Evolutionary conservation across 2,888 invertebrate genomes (phyloP).

Genomic region (Orchesellides sinensis): DNA sequence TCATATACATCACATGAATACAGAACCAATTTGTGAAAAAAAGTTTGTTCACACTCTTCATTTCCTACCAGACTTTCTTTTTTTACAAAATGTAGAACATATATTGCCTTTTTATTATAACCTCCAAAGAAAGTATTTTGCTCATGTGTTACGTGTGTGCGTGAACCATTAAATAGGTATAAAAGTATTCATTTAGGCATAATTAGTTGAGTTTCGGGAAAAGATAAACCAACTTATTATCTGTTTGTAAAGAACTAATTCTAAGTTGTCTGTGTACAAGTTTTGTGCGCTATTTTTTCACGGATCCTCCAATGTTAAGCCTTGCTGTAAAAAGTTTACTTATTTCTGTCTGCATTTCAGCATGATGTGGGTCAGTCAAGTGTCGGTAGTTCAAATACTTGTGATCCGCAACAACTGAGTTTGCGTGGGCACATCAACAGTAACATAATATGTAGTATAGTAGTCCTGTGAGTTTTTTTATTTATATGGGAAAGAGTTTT

Average conservation of each 20-base stretch:
- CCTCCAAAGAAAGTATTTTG: not conserved
- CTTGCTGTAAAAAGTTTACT: not conserved
- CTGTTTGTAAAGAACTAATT: too few species aligned
- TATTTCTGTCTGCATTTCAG: not conserved
- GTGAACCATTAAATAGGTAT: not conserved
- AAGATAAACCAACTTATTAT: not conserved
- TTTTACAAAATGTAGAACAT: constrained; percentile 32
- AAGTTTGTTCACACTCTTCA: constrained; percentile 32
- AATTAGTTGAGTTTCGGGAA: not conserved
- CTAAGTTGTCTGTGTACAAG: too few species aligned
- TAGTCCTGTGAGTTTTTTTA: not conserved
- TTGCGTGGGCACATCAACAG: not conserved
- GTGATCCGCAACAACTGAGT: not conserved
- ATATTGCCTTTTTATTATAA: not conserved
- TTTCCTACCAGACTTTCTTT: constrained; percentile 5
- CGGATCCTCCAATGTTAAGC: not conserved
- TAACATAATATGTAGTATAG: too few species aligned
- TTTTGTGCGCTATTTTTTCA: too few species aligned
- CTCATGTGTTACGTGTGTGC: constrained; percentile 4
- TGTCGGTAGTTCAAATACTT: not conserved
- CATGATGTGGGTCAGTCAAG: constrained; percentile 45
- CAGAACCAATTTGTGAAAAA: constrained; percentile 4
- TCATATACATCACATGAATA: not conserved
- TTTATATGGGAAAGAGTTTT: too few species aligned
- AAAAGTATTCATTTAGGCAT: not conserved